These are phyloP conservation scores for Leuciscus waleckii DNA, from an alignment of 2,797 vertebrate genomes.

Conservation along the genomic window DNA sequence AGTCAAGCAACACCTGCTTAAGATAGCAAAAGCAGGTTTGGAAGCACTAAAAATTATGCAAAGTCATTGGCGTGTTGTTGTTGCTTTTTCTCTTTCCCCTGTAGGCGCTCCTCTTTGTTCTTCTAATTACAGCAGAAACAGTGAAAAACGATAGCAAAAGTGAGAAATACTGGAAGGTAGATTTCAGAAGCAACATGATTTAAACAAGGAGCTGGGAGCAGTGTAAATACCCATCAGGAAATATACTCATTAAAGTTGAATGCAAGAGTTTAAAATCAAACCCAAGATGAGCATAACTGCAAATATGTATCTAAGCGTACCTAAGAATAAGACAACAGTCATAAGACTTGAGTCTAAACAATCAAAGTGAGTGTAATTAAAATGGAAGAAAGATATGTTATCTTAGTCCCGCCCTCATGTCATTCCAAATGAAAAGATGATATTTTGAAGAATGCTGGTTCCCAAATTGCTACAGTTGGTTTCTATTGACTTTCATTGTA, in stretches of 20 bases:
- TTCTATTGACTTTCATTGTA: not conserved
- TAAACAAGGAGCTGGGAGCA: conserved; percentile 52
- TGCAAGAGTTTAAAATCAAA: conserved; percentile 47
- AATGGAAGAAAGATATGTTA: not conserved
- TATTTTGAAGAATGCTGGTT: not conserved
- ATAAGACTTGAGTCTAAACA: conserved; percentile 17
- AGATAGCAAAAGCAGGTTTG: conserved; percentile 34
- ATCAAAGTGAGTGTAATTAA: not conserved
- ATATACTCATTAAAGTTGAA: conserved; percentile 51
- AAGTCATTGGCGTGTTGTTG: conserved; percentile 24
- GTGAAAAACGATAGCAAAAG: conserved; percentile 34
- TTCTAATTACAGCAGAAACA: conserved; percentile 49
- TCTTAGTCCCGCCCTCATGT: not conserved
- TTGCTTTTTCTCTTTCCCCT: conserved; percentile 49
- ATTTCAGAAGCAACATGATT: conserved; percentile 51
- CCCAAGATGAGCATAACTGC: conserved; percentile 43
- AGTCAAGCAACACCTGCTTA: conserved; percentile 27
- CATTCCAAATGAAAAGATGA: not conserved
- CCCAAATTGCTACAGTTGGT: not conserved
- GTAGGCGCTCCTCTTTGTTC: conserved; percentile 52
- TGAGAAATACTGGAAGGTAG: conserved; percentile 47
- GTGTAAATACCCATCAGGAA: conserved; percentile 55
- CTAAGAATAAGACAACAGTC: conserved; percentile 27
- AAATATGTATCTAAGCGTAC: conserved; percentile 39
- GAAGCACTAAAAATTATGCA: conserved; percentile 42